phyloP scores from a whole-genome alignment of 2,113 vertebrate genomes.

The Ursus arctos region DNA sequence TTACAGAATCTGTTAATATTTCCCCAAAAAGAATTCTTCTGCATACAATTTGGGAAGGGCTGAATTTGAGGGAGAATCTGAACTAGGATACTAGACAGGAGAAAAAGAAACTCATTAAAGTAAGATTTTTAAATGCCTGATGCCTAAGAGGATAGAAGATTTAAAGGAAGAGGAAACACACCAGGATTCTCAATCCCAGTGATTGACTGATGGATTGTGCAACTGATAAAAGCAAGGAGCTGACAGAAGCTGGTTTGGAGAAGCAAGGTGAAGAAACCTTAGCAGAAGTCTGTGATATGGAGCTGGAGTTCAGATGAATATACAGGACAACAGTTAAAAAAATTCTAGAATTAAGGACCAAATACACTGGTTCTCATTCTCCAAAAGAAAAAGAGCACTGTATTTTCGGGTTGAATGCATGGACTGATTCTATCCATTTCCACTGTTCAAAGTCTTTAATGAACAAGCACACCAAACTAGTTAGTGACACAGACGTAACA shows the following conservation, averaged over 20 bases:
- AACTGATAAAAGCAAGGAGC: conserved; percentile 14
- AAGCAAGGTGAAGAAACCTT: conserved; percentile 17
- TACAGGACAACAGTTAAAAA: background rate
- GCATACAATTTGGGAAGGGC: background rate
- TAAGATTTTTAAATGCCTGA: background rate
- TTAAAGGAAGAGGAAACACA: background rate
- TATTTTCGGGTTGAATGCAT: background rate
- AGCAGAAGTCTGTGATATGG: background rate
- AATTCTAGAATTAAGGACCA: background rate
- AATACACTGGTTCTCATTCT: background rate
- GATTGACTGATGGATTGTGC: background rate
- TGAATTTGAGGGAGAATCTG: background rate
- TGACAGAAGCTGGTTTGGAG: background rate
- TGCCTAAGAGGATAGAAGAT: background rate
- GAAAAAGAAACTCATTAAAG: background rate
- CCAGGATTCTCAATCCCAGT: background rate
- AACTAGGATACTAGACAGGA: background rate
- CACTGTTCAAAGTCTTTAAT: background rate
- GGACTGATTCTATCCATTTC: background rate
- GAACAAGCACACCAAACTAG: background rate
- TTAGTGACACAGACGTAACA: background rate
- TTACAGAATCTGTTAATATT: background rate
- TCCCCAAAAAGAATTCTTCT: background rate
- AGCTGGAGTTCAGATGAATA: background rate
- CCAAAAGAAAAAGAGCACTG: background rate